Evolutionary conservation across 2,113 vertebrate genomes (phyloP).

Genomic region (Laticauda colubrina): DNA sequence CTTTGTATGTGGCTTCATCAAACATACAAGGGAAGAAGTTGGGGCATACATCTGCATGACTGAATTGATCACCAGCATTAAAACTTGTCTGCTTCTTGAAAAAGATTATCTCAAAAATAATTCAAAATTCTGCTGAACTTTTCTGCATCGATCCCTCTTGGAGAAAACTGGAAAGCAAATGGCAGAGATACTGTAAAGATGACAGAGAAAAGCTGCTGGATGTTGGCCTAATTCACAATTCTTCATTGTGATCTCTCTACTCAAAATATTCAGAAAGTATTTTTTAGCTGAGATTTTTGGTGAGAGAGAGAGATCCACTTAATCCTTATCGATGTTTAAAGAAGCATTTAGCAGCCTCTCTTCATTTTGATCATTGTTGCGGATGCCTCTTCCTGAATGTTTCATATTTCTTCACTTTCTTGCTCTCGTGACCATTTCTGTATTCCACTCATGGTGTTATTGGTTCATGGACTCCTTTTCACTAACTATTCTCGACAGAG

Average conservation of each 20-base stretch:
- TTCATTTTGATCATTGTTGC: not conserved
- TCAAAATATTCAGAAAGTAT: not conserved
- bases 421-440: not conserved
- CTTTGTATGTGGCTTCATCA: not conserved
- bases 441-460: not conserved
- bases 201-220: not conserved
- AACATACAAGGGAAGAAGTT: not conserved
- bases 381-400: not conserved
- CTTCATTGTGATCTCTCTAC: not conserved
- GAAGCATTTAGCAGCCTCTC: not conserved
- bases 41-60: not conserved
- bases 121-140: slow-evolving; percentile 9
- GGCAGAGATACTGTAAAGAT: not conserved
- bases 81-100: not conserved
- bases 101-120: not conserved
- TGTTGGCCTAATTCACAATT: not conserved
- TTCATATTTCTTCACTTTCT: not conserved
- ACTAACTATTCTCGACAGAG: not conserved
- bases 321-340: not conserved
- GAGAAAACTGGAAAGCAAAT: not conserved
- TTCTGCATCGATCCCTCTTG: not conserved
- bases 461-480: not conserved
- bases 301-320: not conserved
- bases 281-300: not conserved
- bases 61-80: not conserved